These are phyloP conservation scores for Myotis pilosus DNA, from an alignment of 2,797 vertebrate genomes.

Conservation along the genomic window DNA sequence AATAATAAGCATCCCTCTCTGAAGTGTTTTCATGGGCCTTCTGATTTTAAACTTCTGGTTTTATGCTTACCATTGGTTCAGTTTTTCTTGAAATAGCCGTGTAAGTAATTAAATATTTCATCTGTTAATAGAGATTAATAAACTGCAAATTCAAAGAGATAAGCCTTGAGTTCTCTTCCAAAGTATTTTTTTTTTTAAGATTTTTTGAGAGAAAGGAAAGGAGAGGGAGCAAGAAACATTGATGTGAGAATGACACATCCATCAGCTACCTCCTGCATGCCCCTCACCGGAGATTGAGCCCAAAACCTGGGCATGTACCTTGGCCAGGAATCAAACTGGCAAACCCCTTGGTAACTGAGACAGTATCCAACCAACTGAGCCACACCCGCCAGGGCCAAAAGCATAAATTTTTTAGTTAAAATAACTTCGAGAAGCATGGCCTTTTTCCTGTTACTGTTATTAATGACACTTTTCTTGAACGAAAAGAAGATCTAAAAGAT, in stretches of 20 bases:
- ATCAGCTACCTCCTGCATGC: neutral
- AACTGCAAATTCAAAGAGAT: conserved; percentile 20
- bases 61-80: neutral
- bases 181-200: neutral
- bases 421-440: neutral
- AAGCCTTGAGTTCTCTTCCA: neutral
- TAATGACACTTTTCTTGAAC: conserved; percentile 32
- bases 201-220: neutral
- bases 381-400: neutral
- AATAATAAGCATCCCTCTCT: neutral
- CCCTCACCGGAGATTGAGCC: neutral
- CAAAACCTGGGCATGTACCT: neutral
- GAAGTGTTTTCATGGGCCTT: conserved; percentile 23
- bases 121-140: conserved; percentile 25
- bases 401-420: conserved; percentile 29
- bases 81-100: conserved; percentile 23
- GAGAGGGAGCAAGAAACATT: neutral
- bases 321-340: neutral
- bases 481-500: conserved; percentile 7
- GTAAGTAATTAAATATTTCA: conserved; percentile 53
- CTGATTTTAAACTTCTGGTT: conserved; percentile 25
- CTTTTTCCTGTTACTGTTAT: conserved; percentile 20
- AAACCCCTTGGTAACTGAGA: neutral
- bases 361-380: neutral
- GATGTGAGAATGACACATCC: neutral